A percentile compares a stretch with the other conserved stretches of the same genome.
Evolutionary conservation across 2,113 vertebrate genomes (phyloP).

Genomic region (Hypanus sabinus): DNA sequence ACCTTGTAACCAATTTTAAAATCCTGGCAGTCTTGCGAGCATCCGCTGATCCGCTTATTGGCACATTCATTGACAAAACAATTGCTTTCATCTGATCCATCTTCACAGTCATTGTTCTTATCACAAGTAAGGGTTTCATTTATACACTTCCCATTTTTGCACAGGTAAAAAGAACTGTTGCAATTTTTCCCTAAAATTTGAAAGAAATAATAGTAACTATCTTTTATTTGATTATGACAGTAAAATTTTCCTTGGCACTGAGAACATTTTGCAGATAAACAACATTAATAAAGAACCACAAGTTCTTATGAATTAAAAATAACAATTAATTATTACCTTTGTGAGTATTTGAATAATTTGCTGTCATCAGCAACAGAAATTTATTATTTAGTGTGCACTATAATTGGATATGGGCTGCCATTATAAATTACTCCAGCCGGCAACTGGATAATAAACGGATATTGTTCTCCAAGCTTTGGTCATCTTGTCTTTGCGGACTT

Average conservation of each 20-base stretch:
- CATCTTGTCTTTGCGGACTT: background rate
- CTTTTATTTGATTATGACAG: background rate
- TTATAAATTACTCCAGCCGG: background rate
- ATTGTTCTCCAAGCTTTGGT: background rate
- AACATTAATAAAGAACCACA: background rate
- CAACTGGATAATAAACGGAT: background rate
- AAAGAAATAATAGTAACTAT: conserved; percentile 47
- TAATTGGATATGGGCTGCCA: background rate
- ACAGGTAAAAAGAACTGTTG: conserved; percentile 96
- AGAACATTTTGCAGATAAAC: background rate
- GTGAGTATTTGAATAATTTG: background rate
- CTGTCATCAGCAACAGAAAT: background rate
- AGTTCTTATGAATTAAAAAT: background rate
- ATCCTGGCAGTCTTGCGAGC: conserved; percentile 92
- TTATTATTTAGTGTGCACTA: background rate
- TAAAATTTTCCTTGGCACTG: background rate
- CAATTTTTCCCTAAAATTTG: conserved; percentile 81
- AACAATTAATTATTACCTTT: background rate
- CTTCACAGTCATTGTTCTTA: conserved; percentile 79
- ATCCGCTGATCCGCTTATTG: conserved; percentile 86
- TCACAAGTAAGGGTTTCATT: conserved; percentile 73
- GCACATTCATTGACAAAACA: conserved; percentile 91
- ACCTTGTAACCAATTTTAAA: conserved; percentile 91
- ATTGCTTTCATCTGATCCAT: conserved; percentile 85
- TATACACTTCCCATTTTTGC: conserved; percentile 90